Percentiles rank a stretch among this genome's conserved stretches.
Evolutionary conservation across 2,113 vertebrate species (phyloP).

Genomic region (Ctenomys sociabilis): DNA sequence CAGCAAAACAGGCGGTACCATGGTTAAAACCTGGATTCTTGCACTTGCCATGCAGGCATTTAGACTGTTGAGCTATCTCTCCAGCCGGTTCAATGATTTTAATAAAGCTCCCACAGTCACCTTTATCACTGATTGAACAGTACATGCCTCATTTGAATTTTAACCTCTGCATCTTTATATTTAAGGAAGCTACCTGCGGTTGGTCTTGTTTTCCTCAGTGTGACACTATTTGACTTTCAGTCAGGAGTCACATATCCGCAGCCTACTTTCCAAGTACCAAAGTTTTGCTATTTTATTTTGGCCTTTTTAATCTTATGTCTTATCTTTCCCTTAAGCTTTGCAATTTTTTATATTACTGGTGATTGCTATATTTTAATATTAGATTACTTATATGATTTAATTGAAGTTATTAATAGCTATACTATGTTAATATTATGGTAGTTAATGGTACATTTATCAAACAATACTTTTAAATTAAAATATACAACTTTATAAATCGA

Average conservation of each 20-base stretch:
- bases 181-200: neutral
- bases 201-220: neutral
- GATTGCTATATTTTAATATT: neutral
- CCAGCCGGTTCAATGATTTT: neutral
- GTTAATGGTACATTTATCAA: no score
- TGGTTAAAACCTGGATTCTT: no score
- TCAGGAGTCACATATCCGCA: neutral
- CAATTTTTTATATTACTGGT: neutral
- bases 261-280: neutral
- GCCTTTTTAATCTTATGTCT: neutral
- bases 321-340: neutral
- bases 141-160: neutral
- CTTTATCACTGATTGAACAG: neutral
- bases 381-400: neutral
- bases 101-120: neutral
- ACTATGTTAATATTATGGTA: neutral
- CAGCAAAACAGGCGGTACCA: no score
- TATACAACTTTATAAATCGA: neutral
- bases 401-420: neutral
- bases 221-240: neutral
- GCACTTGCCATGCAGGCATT: no score
- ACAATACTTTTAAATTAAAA: neutral
- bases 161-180: neutral
- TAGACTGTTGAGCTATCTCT: no score
- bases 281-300: neutral